Evolutionary conservation across 2,113 vertebrate species (phyloP).

Genomic region (Heteronetta atricapilla): DNA sequence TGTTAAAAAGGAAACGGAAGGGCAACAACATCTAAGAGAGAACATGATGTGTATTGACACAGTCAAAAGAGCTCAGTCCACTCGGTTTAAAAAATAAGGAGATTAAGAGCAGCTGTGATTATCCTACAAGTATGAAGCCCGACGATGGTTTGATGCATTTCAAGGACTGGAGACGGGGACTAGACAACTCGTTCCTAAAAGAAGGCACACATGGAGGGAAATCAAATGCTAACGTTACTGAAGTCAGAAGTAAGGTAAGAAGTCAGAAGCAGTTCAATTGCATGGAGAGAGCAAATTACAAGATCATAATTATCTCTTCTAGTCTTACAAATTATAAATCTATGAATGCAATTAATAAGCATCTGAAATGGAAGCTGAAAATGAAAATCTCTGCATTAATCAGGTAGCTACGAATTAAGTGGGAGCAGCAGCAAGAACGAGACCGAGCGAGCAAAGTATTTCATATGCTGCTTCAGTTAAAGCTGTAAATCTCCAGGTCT

Average conservation of each 20-base stretch:
- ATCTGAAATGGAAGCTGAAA: constrained; percentile 15
- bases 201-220: background rate
- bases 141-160: background rate
- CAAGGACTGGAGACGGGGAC: background rate
- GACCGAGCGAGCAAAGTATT: background rate
- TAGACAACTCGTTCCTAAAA: background rate
- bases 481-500: background rate
- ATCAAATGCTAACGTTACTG: background rate
- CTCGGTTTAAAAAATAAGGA: background rate
- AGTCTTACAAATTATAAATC: constrained; percentile 10
- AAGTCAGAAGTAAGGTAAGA: background rate
- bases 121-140: background rate
- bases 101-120: background rate
- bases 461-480: background rate
- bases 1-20: background rate
- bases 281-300: background rate
- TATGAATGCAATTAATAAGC: constrained; percentile 17
- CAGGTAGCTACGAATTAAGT: background rate
- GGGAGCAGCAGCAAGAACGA: background rate
- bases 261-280: background rate
- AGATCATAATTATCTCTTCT: background rate
- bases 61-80: background rate
- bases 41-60: background rate
- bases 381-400: constrained; percentile 35
- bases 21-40: background rate